Evolutionary conservation across 2,113 vertebrate species (phyloP).

Genomic region (Syngnathoides biaculeatus): DNA sequence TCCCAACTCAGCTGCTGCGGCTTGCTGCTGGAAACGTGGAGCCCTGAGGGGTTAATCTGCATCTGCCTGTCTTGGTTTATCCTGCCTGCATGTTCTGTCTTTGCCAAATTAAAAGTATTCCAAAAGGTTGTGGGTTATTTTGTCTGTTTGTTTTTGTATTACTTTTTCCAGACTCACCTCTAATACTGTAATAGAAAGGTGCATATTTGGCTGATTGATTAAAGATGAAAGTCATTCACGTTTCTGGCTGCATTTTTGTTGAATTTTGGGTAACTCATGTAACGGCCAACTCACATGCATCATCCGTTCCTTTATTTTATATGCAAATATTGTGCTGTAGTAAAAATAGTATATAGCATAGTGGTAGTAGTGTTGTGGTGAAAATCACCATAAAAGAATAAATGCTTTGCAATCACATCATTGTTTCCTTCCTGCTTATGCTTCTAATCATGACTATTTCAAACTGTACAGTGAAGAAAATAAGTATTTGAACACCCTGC

Average conservation of each 20-base stretch:
- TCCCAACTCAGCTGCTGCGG: slow-evolving; percentile 10
- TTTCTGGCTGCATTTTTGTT: neutral
- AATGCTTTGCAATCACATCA: neutral
- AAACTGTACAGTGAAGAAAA: no score
- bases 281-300: neutral
- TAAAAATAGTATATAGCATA: no score
- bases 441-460: neutral
- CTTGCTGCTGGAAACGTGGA: slow-evolving; percentile 9
- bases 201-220: neutral
- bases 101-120: neutral
- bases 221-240: neutral
- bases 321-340: no score
- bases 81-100: slow-evolving; percentile 19
- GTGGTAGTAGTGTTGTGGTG: neutral
- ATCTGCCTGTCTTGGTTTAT: slow-evolving; percentile 19
- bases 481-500: no score
- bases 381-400: neutral
- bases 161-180: slow-evolving; percentile 3
- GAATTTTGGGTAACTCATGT: neutral
- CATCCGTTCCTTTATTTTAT: neutral
- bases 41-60: slow-evolving; percentile 21
- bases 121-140: neutral
- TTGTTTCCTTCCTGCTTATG: neutral
- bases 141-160: neutral
- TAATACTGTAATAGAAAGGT: neutral